phyloP scores from a whole-genome alignment of 2,113 vertebrate genomes.

The Axis porcinus region DNA sequence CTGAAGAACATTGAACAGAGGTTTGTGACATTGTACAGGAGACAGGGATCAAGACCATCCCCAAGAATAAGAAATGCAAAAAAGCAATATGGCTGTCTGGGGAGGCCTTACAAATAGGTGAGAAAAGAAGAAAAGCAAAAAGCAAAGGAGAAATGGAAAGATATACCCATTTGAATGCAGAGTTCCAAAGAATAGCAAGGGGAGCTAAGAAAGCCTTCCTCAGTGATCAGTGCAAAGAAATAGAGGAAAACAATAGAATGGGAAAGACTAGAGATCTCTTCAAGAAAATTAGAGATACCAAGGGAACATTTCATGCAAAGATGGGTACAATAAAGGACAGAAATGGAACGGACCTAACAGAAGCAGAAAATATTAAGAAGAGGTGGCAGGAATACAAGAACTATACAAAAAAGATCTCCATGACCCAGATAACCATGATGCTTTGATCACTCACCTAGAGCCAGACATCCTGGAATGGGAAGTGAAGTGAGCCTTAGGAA shows the following conservation, averaged over 20 bases:
- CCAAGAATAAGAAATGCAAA: background rate
- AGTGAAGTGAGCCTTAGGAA: background rate
- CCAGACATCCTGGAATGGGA: background rate
- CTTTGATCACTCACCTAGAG: background rate
- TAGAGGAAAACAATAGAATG: background rate
- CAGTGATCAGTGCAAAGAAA: background rate
- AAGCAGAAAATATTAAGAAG: background rate
- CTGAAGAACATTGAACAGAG: background rate
- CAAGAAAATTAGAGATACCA: background rate
- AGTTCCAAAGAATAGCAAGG: background rate
- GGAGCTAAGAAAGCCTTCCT: background rate
- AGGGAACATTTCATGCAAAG: background rate
- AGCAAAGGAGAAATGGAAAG: background rate
- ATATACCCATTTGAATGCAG: background rate
- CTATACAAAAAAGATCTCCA: background rate
- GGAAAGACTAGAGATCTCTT: background rate
- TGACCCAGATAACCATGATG: background rate
- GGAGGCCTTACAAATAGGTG: background rate
- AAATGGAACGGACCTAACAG: background rate
- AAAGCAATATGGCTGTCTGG: background rate
- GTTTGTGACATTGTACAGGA: background rate
- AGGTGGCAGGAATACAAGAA: background rate
- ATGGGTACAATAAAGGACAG: background rate
- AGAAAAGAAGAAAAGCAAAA: background rate
- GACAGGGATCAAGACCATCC: background rate